Base-by-base conservation (phyloP, 2,113 vertebrate genomes). In the Malurus elegans region DNA sequence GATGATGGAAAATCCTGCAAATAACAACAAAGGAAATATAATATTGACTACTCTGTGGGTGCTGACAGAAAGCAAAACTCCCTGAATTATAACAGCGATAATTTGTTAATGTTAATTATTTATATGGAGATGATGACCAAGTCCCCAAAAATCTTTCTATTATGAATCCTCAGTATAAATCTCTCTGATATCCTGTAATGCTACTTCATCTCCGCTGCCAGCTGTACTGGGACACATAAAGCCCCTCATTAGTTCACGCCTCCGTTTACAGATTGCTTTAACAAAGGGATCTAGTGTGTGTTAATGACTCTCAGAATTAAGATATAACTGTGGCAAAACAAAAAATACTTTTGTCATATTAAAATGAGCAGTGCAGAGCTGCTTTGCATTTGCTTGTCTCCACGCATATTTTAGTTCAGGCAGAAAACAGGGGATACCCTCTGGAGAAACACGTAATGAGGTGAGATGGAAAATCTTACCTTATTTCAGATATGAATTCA, bases 391-490 rank as follows among this genome's bases (percentile, higher is more conserved):
- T 85, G 70, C 88, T 96, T 92, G 94, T 74, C 90, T 80, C 67
- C 23, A 3, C 79, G 92, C 28, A 28, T 87, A 88, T 97, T 96
- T 97, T 87, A 95, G 95, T 96, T 97, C 96, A 96, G 34, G 91
- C 96, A 97, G 95, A 97, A 94, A 97, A 95, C 76, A 69, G 83
- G 88, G 82, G 95, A 94, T 91, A 65, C 73, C 95, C 92, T 97
- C 96, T 93, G 97, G 97, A 98, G 97, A 95, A 98, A 97, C 93
- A 97, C 91, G 75, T 97, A 98, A 98, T 97, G 97, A 98, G 97
- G 96, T 97, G 97, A 98, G 97, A 97, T 96, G 91, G 96, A 98
- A 98, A 98, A 98, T 96, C 94, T 96, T 97, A 94, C 95, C 95
- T 97, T 96, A 89, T 90, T 97, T 97, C 96, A 93, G 92, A 97